Conservation (phyloP, 1,140 invertebrate genomes). For the Drosophila watanabei region DNA sequence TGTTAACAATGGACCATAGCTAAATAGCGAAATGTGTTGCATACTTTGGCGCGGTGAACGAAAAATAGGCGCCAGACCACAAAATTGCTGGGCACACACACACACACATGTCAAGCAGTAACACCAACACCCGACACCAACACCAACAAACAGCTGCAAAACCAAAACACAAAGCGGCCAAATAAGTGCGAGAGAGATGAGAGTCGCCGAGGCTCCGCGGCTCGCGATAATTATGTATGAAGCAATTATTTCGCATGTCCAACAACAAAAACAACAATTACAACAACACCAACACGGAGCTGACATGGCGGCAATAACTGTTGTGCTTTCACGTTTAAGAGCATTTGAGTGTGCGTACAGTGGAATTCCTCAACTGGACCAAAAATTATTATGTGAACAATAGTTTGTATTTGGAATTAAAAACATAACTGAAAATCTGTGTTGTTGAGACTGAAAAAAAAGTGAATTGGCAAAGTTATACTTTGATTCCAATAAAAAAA, state of each 20-base stretch:
- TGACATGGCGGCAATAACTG: constrained; percentile 51
- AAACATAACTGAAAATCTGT: too few species aligned
- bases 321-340: constrained; percentile 60
- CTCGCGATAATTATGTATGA: constrained; percentile 78
- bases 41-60: constrained; percentile 47
- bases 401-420: background rate
- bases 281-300: constrained; percentile 42
- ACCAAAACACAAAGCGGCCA: constrained; percentile 26
- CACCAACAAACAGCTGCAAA: constrained; percentile 43
- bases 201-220: constrained; percentile 13
- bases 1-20: constrained; percentile 31
- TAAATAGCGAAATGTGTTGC: constrained; percentile 58
- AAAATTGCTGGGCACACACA: constrained; percentile 58
- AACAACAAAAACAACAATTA: constrained; percentile 49
- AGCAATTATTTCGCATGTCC: constrained; percentile 79
- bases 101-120: constrained; percentile 29
- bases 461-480: background rate
- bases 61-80: constrained; percentile 67
- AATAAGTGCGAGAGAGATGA: constrained; percentile 4
- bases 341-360: constrained; percentile 44
- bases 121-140: constrained; percentile 31
- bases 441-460: background rate
- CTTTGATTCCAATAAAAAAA: background rate
- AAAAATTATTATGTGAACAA: background rate
- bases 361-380: background rate